Evolutionary conservation across 2,113 vertebrate species (phyloP).

Genomic region (Galbula dea): DNA sequence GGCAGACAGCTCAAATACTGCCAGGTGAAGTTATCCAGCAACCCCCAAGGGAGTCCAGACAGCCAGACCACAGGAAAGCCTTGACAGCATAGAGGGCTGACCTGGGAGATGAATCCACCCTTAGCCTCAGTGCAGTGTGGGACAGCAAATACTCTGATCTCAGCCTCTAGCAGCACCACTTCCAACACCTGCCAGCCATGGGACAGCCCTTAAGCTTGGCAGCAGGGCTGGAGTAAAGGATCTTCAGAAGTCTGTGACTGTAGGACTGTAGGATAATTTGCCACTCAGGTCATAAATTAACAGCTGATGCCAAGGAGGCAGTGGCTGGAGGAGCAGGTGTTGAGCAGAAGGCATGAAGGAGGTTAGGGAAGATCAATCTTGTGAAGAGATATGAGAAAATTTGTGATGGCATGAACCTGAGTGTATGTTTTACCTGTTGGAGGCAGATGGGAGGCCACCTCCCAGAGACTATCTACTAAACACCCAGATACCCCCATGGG

Average conservation of each 20-base stretch:
- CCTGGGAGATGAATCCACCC: neutral
- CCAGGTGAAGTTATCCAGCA: neutral
- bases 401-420: neutral
- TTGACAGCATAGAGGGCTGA: neutral
- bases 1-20: neutral
- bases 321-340: neutral
- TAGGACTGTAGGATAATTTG: neutral
- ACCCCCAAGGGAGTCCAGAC: neutral
- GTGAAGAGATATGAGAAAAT: neutral
- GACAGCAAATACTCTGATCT: neutral
- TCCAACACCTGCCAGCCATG: neutral
- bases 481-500: neutral
- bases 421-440: neutral
- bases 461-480: neutral
- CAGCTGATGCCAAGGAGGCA: neutral
- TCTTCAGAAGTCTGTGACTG: neutral
- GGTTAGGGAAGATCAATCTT: too few species aligned
- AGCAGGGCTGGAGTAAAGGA: neutral
- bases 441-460: neutral
- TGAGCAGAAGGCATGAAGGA: neutral
- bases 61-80: neutral
- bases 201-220: neutral
- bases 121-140: rapidly evolving
- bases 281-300: neutral
- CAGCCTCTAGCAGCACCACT: neutral